phyloP scores from a whole-genome alignment of 2,888 invertebrate species.

The Amphimallon solstitiale region DNA sequence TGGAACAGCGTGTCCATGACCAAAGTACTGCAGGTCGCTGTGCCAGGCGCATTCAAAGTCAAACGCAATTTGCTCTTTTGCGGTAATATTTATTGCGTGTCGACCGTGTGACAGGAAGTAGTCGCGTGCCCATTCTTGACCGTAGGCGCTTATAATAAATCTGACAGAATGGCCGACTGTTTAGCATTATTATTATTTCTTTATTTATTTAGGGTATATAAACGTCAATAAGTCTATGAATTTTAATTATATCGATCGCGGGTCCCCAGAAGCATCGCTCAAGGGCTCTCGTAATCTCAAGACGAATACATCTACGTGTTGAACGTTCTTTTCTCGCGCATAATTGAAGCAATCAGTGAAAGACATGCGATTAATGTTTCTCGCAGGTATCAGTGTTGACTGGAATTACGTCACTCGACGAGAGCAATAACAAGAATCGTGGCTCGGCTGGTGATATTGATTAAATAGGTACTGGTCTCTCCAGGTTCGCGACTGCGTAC shows the following conservation, averaged over 20 bases:
- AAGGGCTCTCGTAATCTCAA: constrained; percentile 23
- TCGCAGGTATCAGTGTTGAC: constrained; percentile 58
- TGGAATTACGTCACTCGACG: constrained; percentile 59
- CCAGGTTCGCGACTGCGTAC: constrained; percentile 66
- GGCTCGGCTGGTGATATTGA: constrained; percentile 58
- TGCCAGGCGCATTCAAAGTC: constrained; percentile 49
- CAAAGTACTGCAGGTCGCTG: constrained; percentile 48
- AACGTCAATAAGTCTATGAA: constrained; percentile 32
- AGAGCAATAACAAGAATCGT: constrained; percentile 56
- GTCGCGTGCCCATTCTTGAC: constrained; percentile 48
- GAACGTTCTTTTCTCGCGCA: constrained; percentile 46
- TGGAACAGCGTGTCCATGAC: constrained; percentile 52
- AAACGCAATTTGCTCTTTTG: constrained; percentile 54
- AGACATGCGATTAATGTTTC: constrained; percentile 51
- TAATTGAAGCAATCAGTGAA: constrained; percentile 50
- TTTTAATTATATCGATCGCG: constrained; percentile 34
- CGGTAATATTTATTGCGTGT: constrained; percentile 49
- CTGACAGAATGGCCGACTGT: not conserved
- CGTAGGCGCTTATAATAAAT: constrained; percentile 21
- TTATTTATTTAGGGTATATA: constrained; percentile 27
- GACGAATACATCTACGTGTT: constrained; percentile 40
- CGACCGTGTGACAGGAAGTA: constrained; percentile 47
- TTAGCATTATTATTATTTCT: constrained; percentile 14
- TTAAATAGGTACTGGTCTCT: constrained; percentile 62
- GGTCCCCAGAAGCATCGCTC: constrained; percentile 14